phyloP scores from a whole-genome alignment of 2,113 vertebrate genomes.

The Saguinus imperator region DNA sequence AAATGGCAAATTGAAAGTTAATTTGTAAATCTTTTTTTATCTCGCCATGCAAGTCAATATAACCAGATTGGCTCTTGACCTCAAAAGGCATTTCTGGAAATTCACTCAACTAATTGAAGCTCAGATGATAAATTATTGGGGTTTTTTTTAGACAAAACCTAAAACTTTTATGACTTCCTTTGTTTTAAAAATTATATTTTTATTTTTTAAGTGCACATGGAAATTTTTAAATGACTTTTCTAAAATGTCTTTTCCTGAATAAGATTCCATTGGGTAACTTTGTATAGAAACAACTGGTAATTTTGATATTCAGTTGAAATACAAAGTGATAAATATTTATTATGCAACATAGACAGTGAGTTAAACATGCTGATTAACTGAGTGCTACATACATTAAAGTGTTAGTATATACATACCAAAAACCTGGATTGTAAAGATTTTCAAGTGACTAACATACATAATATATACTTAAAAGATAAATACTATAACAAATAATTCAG shows the following conservation, averaged over 20 bases:
- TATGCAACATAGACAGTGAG: background rate
- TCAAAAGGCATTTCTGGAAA: background rate
- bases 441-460: background rate
- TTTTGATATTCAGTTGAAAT: background rate
- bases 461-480: background rate
- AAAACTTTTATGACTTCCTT: background rate
- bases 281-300: background rate
- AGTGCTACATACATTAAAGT: background rate
- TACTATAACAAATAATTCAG: background rate
- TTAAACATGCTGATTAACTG: constrained; percentile 7
- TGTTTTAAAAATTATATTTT: background rate
- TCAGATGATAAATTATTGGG: background rate
- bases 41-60: background rate
- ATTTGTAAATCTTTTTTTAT: background rate
- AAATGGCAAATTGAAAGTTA: background rate
- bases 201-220: background rate
- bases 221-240: background rate
- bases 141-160: background rate
- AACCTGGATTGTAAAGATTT: background rate
- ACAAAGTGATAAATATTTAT: background rate
- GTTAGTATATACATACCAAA: background rate
- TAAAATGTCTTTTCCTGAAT: background rate
- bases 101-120: background rate
- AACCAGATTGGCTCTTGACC: background rate
- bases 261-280: background rate